Conservation (phyloP, 2,888 invertebrate genomes). For the Morpho deidamia region DNA sequence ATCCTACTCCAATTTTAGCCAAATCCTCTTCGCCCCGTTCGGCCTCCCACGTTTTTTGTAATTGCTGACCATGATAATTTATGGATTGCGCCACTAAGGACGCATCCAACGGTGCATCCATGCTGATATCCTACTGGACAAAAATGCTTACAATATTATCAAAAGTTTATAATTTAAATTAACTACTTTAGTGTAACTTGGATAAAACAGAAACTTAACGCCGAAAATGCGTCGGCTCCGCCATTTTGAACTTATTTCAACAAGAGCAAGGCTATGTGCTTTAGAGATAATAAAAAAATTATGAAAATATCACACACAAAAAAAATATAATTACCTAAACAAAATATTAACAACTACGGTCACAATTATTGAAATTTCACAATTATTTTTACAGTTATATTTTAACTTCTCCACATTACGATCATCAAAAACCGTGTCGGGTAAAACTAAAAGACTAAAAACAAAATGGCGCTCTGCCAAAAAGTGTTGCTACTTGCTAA, state of each 20-base stretch:
- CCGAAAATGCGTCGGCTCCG: background rate
- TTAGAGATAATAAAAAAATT: background rate
- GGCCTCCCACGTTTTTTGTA: conserved; percentile 92
- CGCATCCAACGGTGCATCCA: conserved; percentile 70
- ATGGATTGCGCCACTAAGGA: conserved; percentile 83
- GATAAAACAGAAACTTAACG: too few species aligned
- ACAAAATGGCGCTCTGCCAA: too few species aligned
- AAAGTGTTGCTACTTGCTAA: too few species aligned
- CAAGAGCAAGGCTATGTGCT: background rate
- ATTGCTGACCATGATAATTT: conserved; percentile 91
- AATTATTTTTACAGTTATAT: too few species aligned
- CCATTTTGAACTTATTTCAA: conserved; percentile 7
- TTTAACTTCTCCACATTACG: too few species aligned
- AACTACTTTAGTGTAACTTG: too few species aligned
- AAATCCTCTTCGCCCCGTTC: conserved; percentile 89
- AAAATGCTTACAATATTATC: background rate
- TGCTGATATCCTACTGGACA: conserved; percentile 32
- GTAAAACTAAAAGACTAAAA: too few species aligned
- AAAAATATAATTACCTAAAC: background rate
- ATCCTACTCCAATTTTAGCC: conserved; percentile 76
- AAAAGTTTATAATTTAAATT: too few species aligned
- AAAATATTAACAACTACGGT: background rate
- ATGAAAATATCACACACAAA: background rate
- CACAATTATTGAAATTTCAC: too few species aligned
- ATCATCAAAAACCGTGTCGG: too few species aligned